These are phyloP conservation scores for Drosophila kurseongensis DNA, from an alignment of 1,140 invertebrate genomes.

Conservation along the genomic window DNA sequence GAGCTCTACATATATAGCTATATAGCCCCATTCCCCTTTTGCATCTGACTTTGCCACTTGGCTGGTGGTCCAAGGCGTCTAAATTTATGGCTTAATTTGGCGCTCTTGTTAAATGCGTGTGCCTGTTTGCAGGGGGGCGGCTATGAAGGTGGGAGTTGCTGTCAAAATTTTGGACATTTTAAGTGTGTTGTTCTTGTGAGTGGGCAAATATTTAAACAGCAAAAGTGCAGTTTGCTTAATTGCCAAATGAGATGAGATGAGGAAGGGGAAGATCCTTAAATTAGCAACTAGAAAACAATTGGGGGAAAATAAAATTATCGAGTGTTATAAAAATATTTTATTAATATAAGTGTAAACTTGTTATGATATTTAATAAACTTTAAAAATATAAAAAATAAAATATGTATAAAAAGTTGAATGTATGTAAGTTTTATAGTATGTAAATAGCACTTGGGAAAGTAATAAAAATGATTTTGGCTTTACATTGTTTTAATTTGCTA, in stretches of 20 bases:
- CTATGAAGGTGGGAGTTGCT: constrained; percentile 59
- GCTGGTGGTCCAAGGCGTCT: constrained; percentile 72
- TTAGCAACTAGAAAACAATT: constrained; percentile 18
- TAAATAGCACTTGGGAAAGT: too few relatives aligned
- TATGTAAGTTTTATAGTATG: too few relatives aligned
- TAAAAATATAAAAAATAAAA: too few relatives aligned
- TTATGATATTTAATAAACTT: too few relatives aligned
- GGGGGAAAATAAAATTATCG: too few relatives aligned
- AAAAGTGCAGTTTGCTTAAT: constrained; percentile 57
- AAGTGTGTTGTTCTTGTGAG: constrained; percentile 69
- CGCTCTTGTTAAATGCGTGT: constrained; percentile 77
- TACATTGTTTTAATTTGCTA: too few relatives aligned
- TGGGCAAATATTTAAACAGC: constrained; percentile 66
- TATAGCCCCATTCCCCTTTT: constrained; percentile 1
- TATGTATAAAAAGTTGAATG: too few relatives aligned
- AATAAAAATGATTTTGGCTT: too few relatives aligned
- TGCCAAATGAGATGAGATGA: constrained; percentile 31
- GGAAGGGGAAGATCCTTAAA: constrained; percentile 2
- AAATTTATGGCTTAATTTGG: constrained; percentile 83
- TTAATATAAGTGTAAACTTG: too few relatives aligned
- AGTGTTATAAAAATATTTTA: too few relatives aligned
- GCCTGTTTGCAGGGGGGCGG: constrained; percentile 50
- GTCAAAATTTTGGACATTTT: constrained; percentile 75
- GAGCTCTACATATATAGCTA: not conserved
- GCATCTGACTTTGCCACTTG: constrained; percentile 41